Base-by-base conservation (phyloP, 2,113 vertebrate genomes). In the Naja naja region DNA sequence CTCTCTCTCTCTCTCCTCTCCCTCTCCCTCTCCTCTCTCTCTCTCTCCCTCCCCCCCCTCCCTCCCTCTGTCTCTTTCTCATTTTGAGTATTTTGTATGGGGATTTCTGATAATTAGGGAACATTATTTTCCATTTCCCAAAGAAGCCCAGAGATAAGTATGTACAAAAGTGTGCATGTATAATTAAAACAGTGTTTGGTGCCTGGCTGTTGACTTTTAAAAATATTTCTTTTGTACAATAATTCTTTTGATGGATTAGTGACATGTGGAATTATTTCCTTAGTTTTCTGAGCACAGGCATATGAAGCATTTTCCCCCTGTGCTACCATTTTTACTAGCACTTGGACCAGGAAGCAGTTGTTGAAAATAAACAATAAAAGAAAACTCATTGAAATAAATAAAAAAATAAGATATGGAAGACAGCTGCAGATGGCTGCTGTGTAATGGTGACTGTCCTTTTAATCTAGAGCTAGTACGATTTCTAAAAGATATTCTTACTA, bases 71-170 rank as follows among this genome's bases (percentile, higher is more conserved):
- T 2, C 43, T 43, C 43, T 43, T 8, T 10, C 47, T 49, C 8
- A 1, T 86, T 86, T 47, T 87, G 11, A 30, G 23, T 14, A 47
- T 87, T 87, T 93, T 60, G 7, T 0, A 0, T 2, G 27, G 90
- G 23, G 89, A 0, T 54, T 95, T 90, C 39, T 85, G 85, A 90
- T 34, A 92, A 56, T 86, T 56, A 89, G 69, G 47, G 22, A 12
- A 89, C 87, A 86, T 95, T 94, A 91, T 54, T 93, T 88, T 93
- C 87, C 39, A 39, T 87, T 89, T 60, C 92, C 89, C 81, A 53
- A 88, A 74, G 94, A 88, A 89, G 53, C 47, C 34, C 30, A 0
- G 27, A 20, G 25, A 91, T 10, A 0, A 11, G 90, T 87, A 20
- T 39, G 1, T 92, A 89, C 87, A 93, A 95, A 95, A 92, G 39